phyloP scores from a whole-genome alignment of 2,797 vertebrate genomes.

The Tenualosa thibaudeaui region DNA sequence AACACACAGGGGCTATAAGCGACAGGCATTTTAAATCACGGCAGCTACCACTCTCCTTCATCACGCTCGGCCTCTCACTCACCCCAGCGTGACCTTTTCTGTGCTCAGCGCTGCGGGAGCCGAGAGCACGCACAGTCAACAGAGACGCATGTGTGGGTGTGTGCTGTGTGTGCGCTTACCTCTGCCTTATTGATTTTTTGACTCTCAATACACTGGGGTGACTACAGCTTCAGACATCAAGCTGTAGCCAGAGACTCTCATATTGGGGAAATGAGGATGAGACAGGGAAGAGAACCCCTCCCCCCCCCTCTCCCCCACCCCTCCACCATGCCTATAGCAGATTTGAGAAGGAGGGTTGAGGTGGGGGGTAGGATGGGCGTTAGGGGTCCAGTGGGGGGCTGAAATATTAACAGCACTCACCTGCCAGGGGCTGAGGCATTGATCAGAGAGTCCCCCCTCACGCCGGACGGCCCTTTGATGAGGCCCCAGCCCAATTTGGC shows the following conservation, averaged over 20 bases:
- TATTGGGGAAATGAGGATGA: slow-evolving; percentile 4
- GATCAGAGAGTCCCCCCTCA: slow-evolving; percentile 60
- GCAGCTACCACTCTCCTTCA: not conserved
- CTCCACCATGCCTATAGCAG: slow-evolving; percentile 8
- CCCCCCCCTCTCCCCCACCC: not conserved
- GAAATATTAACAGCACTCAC: slow-evolving; percentile 63
- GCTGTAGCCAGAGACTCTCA: not conserved
- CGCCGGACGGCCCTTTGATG: slow-evolving; percentile 64
- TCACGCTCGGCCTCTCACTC: not conserved
- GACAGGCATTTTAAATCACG: not conserved
- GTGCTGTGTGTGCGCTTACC: not conserved
- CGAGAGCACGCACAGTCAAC: not conserved
- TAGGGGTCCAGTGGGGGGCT: slow-evolving; percentile 14
- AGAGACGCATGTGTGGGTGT: not conserved
- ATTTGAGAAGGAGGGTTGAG: not conserved
- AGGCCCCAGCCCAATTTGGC: slow-evolving; percentile 59
- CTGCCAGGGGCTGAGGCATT: slow-evolving; percentile 51
- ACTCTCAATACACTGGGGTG: not conserved
- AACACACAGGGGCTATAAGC: not conserved
- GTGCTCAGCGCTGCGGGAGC: not conserved
- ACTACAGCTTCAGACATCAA: not conserved
- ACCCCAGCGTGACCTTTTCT: not conserved
- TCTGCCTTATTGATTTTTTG: not conserved
- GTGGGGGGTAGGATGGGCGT: not conserved
- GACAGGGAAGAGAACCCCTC: slow-evolving; percentile 9